phyloP scores from a whole-genome alignment of 1,140 invertebrate species.

The Scaptodrosophila lebanonensis region DNA sequence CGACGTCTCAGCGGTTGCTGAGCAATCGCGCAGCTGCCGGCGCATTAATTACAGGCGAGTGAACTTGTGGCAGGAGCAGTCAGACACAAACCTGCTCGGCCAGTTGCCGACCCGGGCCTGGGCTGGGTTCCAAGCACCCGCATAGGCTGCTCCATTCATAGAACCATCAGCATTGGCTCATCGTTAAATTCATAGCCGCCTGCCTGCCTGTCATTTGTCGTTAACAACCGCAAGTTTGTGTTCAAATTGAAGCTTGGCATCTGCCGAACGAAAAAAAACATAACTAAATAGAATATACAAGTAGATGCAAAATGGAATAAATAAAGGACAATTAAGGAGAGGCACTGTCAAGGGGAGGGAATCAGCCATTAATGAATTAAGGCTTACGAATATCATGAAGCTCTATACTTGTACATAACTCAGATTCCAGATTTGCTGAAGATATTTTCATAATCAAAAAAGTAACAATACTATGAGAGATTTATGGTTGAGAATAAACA shows the following conservation, averaged over 20 bases:
- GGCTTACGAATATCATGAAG: too few species aligned
- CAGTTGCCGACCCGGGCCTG: conserved; percentile 7
- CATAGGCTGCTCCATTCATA: conserved; percentile 37
- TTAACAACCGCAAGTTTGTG: conserved; percentile 57
- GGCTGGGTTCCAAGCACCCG: conserved; percentile 56
- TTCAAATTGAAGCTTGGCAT: conserved; percentile 29
- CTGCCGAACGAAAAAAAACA: neutral
- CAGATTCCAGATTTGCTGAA: too few species aligned
- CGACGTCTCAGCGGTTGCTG: conserved; percentile 12
- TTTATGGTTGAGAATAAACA: too few species aligned
- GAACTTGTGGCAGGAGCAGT: conserved; percentile 20
- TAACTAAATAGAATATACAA: neutral
- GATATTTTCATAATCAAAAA: too few species aligned
- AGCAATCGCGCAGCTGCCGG: conserved; percentile 68
- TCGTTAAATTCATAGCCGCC: conserved; percentile 65
- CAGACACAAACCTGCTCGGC: conserved; percentile 51
- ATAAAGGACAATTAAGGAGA: too few species aligned
- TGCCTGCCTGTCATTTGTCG: conserved; percentile 68
- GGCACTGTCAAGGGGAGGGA: too few species aligned
- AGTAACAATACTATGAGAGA: too few species aligned
- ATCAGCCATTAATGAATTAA: too few species aligned
- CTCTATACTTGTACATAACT: too few species aligned
- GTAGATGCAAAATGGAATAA: conserved; percentile 16
- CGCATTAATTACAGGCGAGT: conserved; percentile 68
- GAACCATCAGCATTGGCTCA: conserved; percentile 4